Conservation (phyloP, 1,140 invertebrate species). For the Cryptotermes secundus region DNA sequence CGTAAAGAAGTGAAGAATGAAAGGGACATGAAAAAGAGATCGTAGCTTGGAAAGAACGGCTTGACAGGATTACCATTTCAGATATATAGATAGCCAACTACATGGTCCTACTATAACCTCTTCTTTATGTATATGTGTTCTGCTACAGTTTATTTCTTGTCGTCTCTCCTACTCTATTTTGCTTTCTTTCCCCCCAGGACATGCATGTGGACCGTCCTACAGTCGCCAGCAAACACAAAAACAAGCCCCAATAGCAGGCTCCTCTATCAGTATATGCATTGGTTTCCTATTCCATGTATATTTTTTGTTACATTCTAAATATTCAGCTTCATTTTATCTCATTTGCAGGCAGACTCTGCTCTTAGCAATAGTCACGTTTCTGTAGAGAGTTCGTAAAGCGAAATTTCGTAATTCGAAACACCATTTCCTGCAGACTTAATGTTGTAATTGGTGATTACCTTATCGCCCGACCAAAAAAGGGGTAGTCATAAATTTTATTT, state of each 20-base stretch:
- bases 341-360: no score
- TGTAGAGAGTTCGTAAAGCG: no score
- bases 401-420: no score
- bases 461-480: no score
- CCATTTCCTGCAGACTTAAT: no score
- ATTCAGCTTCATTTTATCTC: neutral
- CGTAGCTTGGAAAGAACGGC: neutral
- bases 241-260: neutral
- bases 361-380: no score
- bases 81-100: neutral
- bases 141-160: neutral
- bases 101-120: neutral
- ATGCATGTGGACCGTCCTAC: neutral
- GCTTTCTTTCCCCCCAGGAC: neutral
- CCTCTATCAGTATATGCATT: neutral
- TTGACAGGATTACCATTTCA: neutral
- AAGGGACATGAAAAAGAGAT: neutral
- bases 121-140: neutral
- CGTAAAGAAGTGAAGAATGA: neutral
- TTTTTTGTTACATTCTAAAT: neutral
- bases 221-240: neutral
- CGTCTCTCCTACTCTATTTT: neutral
- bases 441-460: no score
- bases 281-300: neutral
- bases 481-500: no score